A percentile compares a stretch with the other conserved stretches of the same genome.
phyloP scores from a whole-genome alignment of 1,140 invertebrate species.

The Apocrypta bakeri region DNA sequence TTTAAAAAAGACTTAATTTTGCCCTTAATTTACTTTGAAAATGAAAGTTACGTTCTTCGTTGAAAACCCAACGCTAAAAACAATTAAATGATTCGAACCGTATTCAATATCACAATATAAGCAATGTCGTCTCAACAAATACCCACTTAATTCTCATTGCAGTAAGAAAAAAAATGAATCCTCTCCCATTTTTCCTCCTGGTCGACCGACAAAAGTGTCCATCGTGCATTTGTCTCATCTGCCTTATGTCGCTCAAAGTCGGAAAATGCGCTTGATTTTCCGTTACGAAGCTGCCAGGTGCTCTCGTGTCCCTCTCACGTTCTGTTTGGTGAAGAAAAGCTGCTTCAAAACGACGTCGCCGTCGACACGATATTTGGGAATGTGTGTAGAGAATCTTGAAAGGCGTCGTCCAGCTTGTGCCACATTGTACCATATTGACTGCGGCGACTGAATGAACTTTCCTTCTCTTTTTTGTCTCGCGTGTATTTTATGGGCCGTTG shows the following conservation, averaged over 20 bases:
- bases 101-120: background rate
- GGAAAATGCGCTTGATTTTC: background rate
- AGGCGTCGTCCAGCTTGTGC: background rate
- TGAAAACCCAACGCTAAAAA: too few species aligned
- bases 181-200: background rate
- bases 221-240: constrained; percentile 26
- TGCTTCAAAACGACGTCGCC: too few species aligned
- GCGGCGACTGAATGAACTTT: constrained; percentile 31
- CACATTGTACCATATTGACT: constrained; percentile 49
- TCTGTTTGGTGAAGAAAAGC: too few species aligned
- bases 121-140: background rate
- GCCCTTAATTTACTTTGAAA: background rate
- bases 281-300: constrained; percentile 31
- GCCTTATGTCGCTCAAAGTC: background rate
- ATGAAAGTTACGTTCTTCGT: background rate
- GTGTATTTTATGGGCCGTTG: constrained; percentile 18
- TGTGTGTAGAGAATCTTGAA: background rate
- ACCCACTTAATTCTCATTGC: too few species aligned
- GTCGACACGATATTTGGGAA: background rate
- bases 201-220: background rate
- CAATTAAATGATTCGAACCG: background rate
- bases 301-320: background rate
- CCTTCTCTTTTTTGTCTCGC: background rate
- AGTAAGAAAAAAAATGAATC: background rate
- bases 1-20: background rate